phyloP scores from a whole-genome alignment of 2,888 invertebrate species.

The Geophilus truncorum region DNA sequence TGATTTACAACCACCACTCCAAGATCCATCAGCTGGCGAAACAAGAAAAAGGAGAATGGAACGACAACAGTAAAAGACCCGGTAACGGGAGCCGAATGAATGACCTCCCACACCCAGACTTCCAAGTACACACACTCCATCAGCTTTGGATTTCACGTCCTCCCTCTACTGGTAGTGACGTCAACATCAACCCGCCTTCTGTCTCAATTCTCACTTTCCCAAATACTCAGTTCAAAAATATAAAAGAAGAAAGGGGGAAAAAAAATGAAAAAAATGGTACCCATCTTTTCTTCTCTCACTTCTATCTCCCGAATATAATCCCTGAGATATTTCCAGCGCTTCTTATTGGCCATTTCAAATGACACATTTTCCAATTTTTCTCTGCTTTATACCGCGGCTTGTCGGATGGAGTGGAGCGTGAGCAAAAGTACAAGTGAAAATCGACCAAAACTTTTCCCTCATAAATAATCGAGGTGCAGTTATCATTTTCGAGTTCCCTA shows the following conservation, averaged over 20 bases:
- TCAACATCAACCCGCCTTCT: not conserved
- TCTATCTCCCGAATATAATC: not conserved
- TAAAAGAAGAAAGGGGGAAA: not conserved
- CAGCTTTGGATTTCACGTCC: slow-evolving; percentile 1
- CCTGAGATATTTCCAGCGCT: not conserved
- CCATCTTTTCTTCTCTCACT: not conserved
- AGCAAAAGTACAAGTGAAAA: not conserved
- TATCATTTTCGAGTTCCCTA: not conserved
- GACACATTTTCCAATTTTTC: not conserved
- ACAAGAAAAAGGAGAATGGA: slow-evolving; percentile 6
- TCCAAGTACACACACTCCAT: slow-evolving; percentile 1
- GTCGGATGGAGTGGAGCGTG: not conserved
- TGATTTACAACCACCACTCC: slow-evolving; percentile 22
- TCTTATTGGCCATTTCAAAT: not conserved
- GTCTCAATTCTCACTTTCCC: not conserved
- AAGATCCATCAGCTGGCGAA: slow-evolving; percentile 20
- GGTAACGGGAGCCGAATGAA: not conserved
- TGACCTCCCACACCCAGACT: not conserved
- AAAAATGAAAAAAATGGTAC: too few relatives aligned
- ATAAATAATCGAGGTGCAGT: not conserved
- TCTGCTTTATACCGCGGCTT: not conserved
- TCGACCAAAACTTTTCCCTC: not conserved
- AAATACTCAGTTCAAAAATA: not conserved
- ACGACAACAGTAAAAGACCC: slow-evolving; percentile 21
- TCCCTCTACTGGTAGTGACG: not conserved